phyloP scores from a whole-genome alignment of 2,113 vertebrate genomes.

The Trachemys scripta region DNA sequence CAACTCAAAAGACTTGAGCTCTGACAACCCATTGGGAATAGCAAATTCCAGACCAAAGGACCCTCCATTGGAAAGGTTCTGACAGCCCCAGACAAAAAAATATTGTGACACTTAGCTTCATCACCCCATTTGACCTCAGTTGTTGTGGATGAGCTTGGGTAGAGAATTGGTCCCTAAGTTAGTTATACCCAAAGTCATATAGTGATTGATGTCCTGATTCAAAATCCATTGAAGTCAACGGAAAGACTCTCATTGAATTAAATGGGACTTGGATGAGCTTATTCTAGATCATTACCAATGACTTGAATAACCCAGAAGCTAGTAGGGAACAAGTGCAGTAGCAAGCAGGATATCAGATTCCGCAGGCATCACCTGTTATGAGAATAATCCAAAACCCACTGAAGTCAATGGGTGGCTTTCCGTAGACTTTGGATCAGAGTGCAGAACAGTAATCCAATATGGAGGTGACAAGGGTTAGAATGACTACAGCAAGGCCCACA shows the following conservation, averaged over 20 bases:
- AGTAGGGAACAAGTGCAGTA: not conserved
- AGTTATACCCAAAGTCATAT: not conserved
- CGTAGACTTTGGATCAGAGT: not conserved
- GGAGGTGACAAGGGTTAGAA: not conserved
- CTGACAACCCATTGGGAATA: not conserved
- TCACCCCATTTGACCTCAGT: not conserved
- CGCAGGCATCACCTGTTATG: not conserved
- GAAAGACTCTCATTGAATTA: not conserved
- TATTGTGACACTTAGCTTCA: not conserved
- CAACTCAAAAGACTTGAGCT: slow-evolving; percentile 4
- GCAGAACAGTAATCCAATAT: not conserved
- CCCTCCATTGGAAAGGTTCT: not conserved
- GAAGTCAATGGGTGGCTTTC: not conserved
- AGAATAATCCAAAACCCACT: not conserved
- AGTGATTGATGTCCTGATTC: not conserved
- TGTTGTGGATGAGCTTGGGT: not conserved
- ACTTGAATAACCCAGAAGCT: not conserved
- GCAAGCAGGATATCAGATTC: not conserved
- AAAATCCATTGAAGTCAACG: not conserved
- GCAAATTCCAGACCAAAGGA: not conserved
- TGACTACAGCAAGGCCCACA: not conserved
- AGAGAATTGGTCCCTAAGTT: not conserved
- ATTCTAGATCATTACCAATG: rapidly evolving
- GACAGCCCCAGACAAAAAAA: not conserved
- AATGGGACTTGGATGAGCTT: not conserved